Conservation (phyloP, 2,888 invertebrate genomes). For the Trissolcus japonicus region DNA sequence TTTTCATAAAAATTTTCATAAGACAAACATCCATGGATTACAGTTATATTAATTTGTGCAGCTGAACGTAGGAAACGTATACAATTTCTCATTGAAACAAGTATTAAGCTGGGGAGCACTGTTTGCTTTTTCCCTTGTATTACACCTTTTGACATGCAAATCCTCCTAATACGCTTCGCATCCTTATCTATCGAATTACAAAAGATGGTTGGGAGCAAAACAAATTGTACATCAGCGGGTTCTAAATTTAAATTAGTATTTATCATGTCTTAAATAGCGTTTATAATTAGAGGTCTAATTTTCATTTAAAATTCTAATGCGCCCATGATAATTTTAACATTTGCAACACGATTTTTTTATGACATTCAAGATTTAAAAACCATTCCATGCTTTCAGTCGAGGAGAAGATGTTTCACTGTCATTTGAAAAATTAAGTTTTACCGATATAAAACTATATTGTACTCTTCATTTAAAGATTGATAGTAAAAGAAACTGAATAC, state of each 20-base stretch:
- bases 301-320: no score
- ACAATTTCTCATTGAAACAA: neutral
- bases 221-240: constrained; percentile 17
- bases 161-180: constrained; percentile 17
- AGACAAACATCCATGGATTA: no score
- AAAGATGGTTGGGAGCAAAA: constrained; percentile 6
- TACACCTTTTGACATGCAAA: constrained; percentile 18
- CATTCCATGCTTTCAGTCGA: no score
- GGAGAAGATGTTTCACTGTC: no score
- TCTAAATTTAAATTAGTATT: constrained; percentile 10
- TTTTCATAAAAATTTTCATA: no score
- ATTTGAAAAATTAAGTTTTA: no score
- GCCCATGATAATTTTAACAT: no score
- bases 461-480: no score
- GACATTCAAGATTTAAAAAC: no score
- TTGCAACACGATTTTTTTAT: no score
- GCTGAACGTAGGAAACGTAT: neutral
- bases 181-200: constrained; percentile 10
- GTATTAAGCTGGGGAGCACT: neutral
- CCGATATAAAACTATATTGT: no score
- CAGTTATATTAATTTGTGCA: neutral
- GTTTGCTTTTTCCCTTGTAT: constrained; percentile 8
- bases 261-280: constrained; percentile 11
- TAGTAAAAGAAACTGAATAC: no score
- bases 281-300: constrained; percentile 11